Conservation (phyloP, 2,888 invertebrate species). For the Acholoe squamosa region DNA sequence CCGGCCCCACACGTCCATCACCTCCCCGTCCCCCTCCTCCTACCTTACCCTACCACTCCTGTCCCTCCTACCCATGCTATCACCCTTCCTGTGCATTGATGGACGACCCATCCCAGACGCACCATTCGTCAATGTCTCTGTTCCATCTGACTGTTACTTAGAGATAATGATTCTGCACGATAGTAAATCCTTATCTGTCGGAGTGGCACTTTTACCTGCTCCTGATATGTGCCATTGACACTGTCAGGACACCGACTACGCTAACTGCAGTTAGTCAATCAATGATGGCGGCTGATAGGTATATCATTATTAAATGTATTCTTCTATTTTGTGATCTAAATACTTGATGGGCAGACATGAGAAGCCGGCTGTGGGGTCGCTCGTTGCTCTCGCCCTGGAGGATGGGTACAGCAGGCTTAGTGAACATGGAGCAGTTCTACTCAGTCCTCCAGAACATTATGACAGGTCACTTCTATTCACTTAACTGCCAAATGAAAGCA, state of each 20-base stretch:
- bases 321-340: no score
- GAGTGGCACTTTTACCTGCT: background rate
- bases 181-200: background rate
- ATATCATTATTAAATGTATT: no score
- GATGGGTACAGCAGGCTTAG: background rate
- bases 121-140: constrained; percentile 12
- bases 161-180: background rate
- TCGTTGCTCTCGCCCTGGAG: no score
- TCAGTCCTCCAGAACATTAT: constrained; percentile 8
- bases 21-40: background rate
- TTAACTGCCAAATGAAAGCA: background rate
- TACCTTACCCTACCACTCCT: no score
- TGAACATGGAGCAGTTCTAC: background rate
- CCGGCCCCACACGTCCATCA: background rate
- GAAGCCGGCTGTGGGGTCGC: no score
- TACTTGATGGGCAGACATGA: no score
- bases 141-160: constrained; percentile 11
- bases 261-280: no score
- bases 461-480: background rate
- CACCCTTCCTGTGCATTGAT: constrained; percentile 9
- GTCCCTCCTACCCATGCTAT: background rate
- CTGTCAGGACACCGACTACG: no score
- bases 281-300: no score
- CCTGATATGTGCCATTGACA: background rate
- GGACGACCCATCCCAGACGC: background rate